A percentile compares a stretch with the other conserved stretches of the same genome.
Conservation (phyloP, 1,140 invertebrate genomes). For the Drosophila pseudoobscura region DNA sequence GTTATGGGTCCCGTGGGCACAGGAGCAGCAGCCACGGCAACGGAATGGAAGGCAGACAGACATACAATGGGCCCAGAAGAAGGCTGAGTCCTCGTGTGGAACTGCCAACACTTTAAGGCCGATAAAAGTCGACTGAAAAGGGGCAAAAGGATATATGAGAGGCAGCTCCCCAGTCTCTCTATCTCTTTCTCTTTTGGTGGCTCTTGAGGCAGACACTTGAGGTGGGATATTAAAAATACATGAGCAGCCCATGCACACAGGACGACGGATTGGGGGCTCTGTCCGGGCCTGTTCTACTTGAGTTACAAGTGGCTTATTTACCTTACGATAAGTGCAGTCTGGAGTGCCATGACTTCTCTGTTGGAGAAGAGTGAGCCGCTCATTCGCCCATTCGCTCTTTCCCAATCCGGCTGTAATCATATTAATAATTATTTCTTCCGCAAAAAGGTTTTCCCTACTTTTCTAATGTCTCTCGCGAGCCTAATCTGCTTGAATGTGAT, state of each 20-base stretch:
- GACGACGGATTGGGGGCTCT: conserved; percentile 13
- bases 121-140: conserved; percentile 65
- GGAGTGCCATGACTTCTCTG: conserved; percentile 69
- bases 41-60: conserved; percentile 1
- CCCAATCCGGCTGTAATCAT: conserved; percentile 49
- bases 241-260: conserved; percentile 44
- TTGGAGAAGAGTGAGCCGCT: background rate
- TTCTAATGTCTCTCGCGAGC: conserved; percentile 58
- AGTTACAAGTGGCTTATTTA: conserved; percentile 80
- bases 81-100: conserved; percentile 28
- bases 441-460: conserved; percentile 39
- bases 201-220: conserved; percentile 68
- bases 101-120: conserved; percentile 71
- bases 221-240: conserved; percentile 79
- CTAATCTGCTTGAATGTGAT: conserved; percentile 57
- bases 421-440: conserved; percentile 71
- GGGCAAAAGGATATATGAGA: conserved; percentile 44
- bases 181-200: conserved; percentile 12
- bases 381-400: background rate
- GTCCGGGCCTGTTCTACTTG: conserved; percentile 51
- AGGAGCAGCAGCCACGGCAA: conserved; percentile 31
- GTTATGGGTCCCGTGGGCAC: conserved; percentile 72
- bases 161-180: conserved; percentile 22
- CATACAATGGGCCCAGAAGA: too few relatives aligned
- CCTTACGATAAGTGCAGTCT: conserved; percentile 78